A percentile compares a stretch with the other conserved stretches of the same genome.
Conservation (phyloP, 2,888 invertebrate species). For the Ptychoptera albimana region DNA sequence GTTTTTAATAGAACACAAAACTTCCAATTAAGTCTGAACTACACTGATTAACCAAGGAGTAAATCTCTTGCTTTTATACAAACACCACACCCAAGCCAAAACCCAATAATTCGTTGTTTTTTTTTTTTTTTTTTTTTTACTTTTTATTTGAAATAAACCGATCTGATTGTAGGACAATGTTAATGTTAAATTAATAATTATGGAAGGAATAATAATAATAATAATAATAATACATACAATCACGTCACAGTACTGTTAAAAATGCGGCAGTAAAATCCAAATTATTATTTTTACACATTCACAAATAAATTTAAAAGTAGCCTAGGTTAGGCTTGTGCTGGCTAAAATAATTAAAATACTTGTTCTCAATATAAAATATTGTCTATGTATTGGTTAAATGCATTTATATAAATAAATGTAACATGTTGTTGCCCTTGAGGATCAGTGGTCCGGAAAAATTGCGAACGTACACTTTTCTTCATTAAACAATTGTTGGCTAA, state of each 20-base stretch:
- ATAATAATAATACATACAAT: not conserved
- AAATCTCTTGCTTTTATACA: slow-evolving; percentile 3
- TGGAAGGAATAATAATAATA: not conserved
- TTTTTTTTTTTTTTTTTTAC: not conserved
- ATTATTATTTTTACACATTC: too few relatives aligned
- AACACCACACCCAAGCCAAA: slow-evolving; percentile 4
- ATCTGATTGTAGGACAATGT: not conserved
- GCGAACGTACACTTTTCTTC: too few relatives aligned
- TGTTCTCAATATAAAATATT: too few relatives aligned
- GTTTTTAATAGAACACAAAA: slow-evolving; percentile 19
- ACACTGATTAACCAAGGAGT: slow-evolving; percentile 3
- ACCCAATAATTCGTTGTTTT: not conserved
- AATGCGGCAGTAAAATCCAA: too few relatives aligned
- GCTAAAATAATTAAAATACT: too few relatives aligned
- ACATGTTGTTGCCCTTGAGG: slow-evolving; percentile 30
- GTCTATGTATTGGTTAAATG: too few relatives aligned
- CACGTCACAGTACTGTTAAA: not conserved
- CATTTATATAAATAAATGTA: not conserved
- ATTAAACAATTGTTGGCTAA: too few relatives aligned
- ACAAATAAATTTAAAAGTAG: slow-evolving; percentile 2
- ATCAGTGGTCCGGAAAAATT: slow-evolving; percentile 28
- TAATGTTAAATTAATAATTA: not conserved
- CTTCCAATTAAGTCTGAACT: slow-evolving; percentile 23
- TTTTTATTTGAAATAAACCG: not conserved
- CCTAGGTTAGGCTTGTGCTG: not conserved